Conservation (phyloP, 2,113 vertebrate genomes). For the Lophochroa leadbeateri region DNA sequence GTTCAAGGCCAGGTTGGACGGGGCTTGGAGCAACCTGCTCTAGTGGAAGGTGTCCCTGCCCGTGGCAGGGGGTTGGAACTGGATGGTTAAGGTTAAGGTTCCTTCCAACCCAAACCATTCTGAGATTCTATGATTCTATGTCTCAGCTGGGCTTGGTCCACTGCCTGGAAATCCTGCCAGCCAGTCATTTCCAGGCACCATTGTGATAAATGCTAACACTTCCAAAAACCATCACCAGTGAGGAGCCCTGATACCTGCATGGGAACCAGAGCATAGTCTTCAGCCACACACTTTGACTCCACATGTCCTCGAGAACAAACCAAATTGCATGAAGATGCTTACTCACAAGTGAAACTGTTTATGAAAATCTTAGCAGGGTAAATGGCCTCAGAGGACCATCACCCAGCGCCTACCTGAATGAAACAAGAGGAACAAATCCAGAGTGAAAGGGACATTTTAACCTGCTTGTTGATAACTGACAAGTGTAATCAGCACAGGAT, state of each 20-base stretch:
- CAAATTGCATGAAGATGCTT: neutral
- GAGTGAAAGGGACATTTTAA: neutral
- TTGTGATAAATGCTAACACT: neutral
- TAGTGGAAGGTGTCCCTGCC: neutral
- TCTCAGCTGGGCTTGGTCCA: neutral
- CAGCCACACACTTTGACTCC: neutral
- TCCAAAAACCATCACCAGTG: neutral
- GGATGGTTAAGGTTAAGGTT: neutral
- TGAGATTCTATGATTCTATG: neutral
- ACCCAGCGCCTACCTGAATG: neutral
- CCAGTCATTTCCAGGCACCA: neutral
- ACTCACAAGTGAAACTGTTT: neutral
- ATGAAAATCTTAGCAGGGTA: neutral
- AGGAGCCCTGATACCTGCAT: neutral
- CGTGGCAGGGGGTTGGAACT: neutral
- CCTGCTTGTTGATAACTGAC: neutral
- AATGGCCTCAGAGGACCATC: neutral
- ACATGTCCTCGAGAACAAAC: fast-evolving
- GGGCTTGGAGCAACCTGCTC: neutral
- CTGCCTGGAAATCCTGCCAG: neutral
- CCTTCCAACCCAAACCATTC: neutral
- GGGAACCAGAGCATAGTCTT: neutral
- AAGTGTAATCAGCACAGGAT: neutral
- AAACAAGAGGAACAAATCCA: neutral
- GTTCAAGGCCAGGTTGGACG: neutral